Base-by-base conservation (phyloP, 2,888 invertebrate species). In the Crepidodera aurea region DNA sequence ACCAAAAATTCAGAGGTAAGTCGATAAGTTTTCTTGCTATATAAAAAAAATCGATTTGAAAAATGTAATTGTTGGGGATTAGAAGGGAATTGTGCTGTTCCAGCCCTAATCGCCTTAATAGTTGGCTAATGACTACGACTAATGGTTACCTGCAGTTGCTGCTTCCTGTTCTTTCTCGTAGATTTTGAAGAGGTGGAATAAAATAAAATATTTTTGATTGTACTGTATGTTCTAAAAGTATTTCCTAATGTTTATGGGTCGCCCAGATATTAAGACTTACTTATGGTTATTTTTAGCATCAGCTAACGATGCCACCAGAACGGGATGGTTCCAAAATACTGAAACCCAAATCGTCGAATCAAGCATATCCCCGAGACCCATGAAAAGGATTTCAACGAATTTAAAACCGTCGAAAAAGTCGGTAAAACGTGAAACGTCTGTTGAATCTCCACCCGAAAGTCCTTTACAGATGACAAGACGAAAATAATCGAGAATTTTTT, bases 321-420 rank as follows among this genome's bases (percentile, higher is more conserved):
- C 77, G 15, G 78, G 80, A 25, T 81, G 81, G 81, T 78, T 81
- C 64, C 81, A 79, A 65, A 78, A 74, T 61, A 58, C 75, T 1
- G 79, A 81, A 65, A 72, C 75, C 32, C 79, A 79, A 64, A 78
- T 75, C 55, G 76, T 79, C 18, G 80, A 81, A 69, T 78, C 79
- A 8, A 81, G 78, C 63, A 85, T 87, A 73, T 90, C 90, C 1
- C 91, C 91, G 48, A 84, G 90, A 50, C 88, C 90, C 2, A 79
- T 86, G 68, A 90, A 90, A 77, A 88, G 90, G 54, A 84, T 90
- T 71, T 78, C 79, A 12, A 76, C 77, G 12, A 81, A 79, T 70
- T 72, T 81, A 59, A 81, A 81, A 67, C 77, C 74, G 22, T 79
- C 81, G 1, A 76, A 77, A 54, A 73, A 79, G 58, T 76, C 78